Conservation (phyloP, 2,113 vertebrate species). For the Ochotona curzoniae region DNA sequence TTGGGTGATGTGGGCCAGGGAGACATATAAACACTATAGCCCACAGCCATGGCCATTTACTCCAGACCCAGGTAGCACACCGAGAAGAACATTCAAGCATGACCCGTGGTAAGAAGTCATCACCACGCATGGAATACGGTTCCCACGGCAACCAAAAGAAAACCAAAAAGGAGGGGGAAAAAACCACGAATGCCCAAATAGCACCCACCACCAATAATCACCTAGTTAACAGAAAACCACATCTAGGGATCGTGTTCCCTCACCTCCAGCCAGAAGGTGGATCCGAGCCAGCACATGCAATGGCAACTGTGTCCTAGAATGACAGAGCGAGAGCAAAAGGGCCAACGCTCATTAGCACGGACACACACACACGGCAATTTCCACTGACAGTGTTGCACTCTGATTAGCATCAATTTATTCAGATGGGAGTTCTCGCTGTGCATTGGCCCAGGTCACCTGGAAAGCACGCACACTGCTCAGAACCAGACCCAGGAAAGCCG, state of each 20-base stretch:
- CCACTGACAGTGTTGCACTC: not conserved
- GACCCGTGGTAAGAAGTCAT: slow-evolving; percentile 43
- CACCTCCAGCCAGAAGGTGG: slow-evolving; percentile 74
- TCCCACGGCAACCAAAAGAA: slow-evolving; percentile 16
- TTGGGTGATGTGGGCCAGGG: not conserved
- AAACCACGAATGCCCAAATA: not conserved
- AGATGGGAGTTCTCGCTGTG: not conserved
- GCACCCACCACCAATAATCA: slow-evolving; percentile 82
- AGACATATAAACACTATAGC: not conserved
- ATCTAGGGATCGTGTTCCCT: slow-evolving; percentile 77
- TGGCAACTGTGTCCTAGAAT: slow-evolving; percentile 64
- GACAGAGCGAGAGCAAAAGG: slow-evolving; percentile 71
- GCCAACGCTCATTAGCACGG: slow-evolving; percentile 47
- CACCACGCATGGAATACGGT: not conserved
- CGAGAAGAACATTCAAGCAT: not conserved
- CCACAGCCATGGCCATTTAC: not conserved
- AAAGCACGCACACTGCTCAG: not conserved
- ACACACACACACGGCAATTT: not conserved
- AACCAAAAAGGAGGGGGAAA: not conserved
- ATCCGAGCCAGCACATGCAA: slow-evolving; percentile 59
- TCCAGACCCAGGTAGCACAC: slow-evolving; percentile 25
- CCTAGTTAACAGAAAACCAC: slow-evolving; percentile 82
- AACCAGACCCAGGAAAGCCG: rapidly evolving
- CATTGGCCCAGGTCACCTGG: rapidly evolving
- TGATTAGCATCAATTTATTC: not conserved